Evolutionary conservation across 2,888 invertebrate species (phyloP).

Genomic region (Chrysolina haemoptera): DNA sequence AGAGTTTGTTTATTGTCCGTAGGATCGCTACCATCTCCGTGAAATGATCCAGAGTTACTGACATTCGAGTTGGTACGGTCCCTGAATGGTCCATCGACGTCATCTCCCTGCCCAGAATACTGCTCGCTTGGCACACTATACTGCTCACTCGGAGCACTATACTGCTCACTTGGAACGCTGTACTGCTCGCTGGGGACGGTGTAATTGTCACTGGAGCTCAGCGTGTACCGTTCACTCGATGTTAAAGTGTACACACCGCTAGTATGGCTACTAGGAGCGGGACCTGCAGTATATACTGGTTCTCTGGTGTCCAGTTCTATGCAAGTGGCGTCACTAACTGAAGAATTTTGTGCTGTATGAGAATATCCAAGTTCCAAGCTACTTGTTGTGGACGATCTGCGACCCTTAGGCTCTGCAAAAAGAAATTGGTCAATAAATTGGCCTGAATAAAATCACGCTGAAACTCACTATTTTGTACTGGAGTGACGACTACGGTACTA

Average conservation of each 20-base stretch:
- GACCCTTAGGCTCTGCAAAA: slow-evolving; percentile 69
- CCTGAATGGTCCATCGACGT: slow-evolving; percentile 73
- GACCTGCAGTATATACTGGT: slow-evolving; percentile 73
- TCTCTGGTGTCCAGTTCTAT: slow-evolving; percentile 75
- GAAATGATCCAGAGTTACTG: slow-evolving; percentile 85
- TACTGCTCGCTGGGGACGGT: slow-evolving; percentile 59
- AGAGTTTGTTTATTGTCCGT: slow-evolving; percentile 83
- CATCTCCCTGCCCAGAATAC: slow-evolving; percentile 59
- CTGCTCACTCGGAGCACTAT: slow-evolving; percentile 58
- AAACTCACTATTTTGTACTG: slow-evolving; percentile 68
- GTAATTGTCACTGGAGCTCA: slow-evolving; percentile 65
- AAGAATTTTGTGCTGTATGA: slow-evolving; percentile 89
- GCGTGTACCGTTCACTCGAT: slow-evolving; percentile 73
- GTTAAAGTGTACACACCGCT: slow-evolving; percentile 89
- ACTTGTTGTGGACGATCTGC: slow-evolving; percentile 83
- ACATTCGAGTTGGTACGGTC: slow-evolving; percentile 84
- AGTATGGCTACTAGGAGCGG: slow-evolving; percentile 85
- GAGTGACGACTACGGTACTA: slow-evolving; percentile 86
- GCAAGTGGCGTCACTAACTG: slow-evolving; percentile 81
- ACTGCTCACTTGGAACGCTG: slow-evolving; percentile 58
- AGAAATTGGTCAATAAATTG: slow-evolving; percentile 27
- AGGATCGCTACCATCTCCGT: slow-evolving; percentile 92
- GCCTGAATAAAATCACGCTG: not conserved
- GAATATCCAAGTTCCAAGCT: slow-evolving; percentile 89
- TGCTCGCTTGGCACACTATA: slow-evolving; percentile 63